Conservation (phyloP, 2,113 vertebrate genomes). For the Thryonomys swinderianus region DNA sequence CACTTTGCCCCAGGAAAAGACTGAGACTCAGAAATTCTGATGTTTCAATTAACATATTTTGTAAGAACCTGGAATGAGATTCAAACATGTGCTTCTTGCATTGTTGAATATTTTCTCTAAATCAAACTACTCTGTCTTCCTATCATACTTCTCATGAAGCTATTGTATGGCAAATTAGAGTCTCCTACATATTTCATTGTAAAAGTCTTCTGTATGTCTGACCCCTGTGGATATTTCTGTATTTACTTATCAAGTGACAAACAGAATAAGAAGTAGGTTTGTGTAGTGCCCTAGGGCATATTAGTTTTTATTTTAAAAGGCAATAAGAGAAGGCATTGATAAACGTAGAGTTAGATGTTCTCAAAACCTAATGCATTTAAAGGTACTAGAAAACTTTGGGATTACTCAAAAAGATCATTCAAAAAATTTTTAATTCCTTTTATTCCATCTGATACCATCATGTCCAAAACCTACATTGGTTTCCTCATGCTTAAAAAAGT, state of each 20-base stretch:
- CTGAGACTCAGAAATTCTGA: background rate
- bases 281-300: background rate
- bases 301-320: background rate
- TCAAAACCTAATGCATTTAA: conserved; percentile 31
- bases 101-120: background rate
- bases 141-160: background rate
- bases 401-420: conserved; percentile 13
- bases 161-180: background rate
- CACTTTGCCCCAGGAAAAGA: background rate
- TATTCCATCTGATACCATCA: background rate
- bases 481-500: conserved; percentile 21
- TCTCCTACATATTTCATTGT: background rate
- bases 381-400: background rate
- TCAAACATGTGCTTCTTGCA: background rate
- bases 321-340: background rate
- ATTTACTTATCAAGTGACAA: background rate
- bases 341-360: background rate
- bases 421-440: background rate
- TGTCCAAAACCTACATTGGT: background rate
- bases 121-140: background rate
- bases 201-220: background rate
- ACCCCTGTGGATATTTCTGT: background rate
- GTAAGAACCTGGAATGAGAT: background rate
- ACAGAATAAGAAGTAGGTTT: background rate
- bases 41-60: background rate